A percentile compares a stretch with the other conserved stretches of the same genome.
These are phyloP conservation scores for Noturus placidus DNA, from an alignment of 2,113 vertebrate species.

Conservation along the genomic window DNA sequence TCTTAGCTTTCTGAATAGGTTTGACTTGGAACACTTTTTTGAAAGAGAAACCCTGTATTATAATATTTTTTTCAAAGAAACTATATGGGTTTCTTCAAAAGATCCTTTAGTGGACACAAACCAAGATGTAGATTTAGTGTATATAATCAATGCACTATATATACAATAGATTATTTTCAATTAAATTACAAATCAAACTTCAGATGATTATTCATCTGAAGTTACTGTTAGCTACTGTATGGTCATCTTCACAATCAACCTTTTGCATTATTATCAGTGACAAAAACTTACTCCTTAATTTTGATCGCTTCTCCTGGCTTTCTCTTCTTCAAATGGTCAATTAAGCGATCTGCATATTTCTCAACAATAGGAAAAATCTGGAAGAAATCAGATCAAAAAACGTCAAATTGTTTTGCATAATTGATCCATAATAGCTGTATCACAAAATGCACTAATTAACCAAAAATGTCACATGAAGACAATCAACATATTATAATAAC, in stretches of 20 bases:
- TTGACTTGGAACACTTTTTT: background rate
- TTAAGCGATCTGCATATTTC: slow-evolving; percentile 60
- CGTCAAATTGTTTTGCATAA: background rate
- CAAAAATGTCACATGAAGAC: background rate
- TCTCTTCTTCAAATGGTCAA: slow-evolving; percentile 53
- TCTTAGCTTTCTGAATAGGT: background rate
- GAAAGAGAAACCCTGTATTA: background rate
- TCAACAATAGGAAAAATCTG: slow-evolving; percentile 64
- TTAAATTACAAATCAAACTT: background rate
- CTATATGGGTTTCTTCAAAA: background rate
- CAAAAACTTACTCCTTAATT: slow-evolving; percentile 64
- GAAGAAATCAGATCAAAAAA: background rate
- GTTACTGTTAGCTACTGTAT: background rate
- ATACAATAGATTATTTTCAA: background rate
- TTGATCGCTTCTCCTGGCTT: slow-evolving; percentile 57
- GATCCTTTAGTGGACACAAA: background rate
- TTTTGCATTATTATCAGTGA: background rate
- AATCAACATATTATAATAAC: background rate
- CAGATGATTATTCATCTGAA: background rate
- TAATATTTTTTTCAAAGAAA: background rate
- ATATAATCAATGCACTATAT: background rate
- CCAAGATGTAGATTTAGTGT: background rate
- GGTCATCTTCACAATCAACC: background rate
- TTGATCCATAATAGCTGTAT: background rate
- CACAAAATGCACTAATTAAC: background rate